Percentiles rank a stretch among this genome's conserved stretches.
phyloP scores from a whole-genome alignment of 1,140 invertebrate species.

The Bombus cullumanus region DNA sequence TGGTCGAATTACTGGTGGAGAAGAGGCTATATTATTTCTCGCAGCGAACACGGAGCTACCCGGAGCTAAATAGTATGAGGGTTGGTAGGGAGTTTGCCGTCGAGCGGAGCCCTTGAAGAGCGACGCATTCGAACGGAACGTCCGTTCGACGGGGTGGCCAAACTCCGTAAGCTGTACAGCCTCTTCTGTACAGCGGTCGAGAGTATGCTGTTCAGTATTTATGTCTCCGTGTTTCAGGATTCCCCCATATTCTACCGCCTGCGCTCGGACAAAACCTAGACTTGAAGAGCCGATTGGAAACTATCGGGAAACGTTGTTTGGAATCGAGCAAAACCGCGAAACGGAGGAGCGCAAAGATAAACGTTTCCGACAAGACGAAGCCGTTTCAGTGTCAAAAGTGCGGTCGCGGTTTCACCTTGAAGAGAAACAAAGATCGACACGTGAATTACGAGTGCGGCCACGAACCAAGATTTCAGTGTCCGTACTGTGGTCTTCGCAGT shows the following conservation, averaged over 20 bases:
- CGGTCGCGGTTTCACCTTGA: slow-evolving; percentile 90
- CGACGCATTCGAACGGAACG: background rate
- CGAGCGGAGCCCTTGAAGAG: background rate
- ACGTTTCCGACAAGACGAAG: slow-evolving; percentile 71
- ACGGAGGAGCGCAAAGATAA: slow-evolving; percentile 38
- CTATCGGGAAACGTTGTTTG: slow-evolving; percentile 38
- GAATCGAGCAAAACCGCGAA: slow-evolving; percentile 37
- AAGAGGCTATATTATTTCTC: background rate
- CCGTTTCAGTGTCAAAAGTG: slow-evolving; percentile 89
- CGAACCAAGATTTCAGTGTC: slow-evolving; percentile 90
- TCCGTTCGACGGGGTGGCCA: background rate
- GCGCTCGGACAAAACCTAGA: slow-evolving; percentile 52
- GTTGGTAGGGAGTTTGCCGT: background rate
- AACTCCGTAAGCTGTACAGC: slow-evolving; percentile 2
- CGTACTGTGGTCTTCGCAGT: slow-evolving; percentile 89
- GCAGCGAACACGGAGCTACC: background rate
- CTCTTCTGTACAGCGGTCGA: slow-evolving; percentile 30
- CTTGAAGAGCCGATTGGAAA: slow-evolving; percentile 51
- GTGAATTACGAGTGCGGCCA: slow-evolving; percentile 93
- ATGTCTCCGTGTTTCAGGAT: slow-evolving; percentile 66
- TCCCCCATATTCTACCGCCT: slow-evolving; percentile 28
- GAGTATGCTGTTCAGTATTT: slow-evolving; percentile 61
- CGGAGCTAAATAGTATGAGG: background rate
- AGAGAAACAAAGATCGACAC: slow-evolving; percentile 90
- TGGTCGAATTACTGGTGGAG: background rate